phyloP scores from a whole-genome alignment of 1,140 invertebrate genomes.

The Druon quercuslanigerum region DNA sequence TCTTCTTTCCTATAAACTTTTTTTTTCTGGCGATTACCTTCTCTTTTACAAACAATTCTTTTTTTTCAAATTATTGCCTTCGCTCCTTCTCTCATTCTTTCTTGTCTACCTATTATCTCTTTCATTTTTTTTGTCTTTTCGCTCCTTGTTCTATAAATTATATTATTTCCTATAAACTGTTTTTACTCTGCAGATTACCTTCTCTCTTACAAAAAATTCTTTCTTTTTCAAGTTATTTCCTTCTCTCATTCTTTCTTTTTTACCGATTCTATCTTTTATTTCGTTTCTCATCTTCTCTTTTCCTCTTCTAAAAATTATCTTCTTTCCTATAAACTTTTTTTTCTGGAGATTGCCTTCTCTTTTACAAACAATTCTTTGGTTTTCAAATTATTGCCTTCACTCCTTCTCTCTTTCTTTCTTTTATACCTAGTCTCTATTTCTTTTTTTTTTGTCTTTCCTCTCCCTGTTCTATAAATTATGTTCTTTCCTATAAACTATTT shows the following conservation, averaged over 20 bases:
- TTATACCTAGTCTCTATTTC: too few species aligned
- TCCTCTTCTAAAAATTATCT: neutral
- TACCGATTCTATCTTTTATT: constrained; percentile 31
- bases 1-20: too few species aligned
- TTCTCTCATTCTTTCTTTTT: constrained; percentile 6
- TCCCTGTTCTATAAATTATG: neutral
- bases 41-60: constrained; percentile 35
- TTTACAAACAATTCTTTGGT: neutral
- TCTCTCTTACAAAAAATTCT: neutral
- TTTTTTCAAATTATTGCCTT: neutral
- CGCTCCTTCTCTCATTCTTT: constrained; percentile 1
- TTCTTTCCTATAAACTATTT: constrained; percentile 3
- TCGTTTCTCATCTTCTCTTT: neutral
- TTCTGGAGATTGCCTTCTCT: neutral
- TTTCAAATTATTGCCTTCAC: neutral
- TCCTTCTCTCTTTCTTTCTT: neutral
- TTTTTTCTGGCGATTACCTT: neutral
- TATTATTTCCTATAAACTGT: neutral
- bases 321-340: neutral
- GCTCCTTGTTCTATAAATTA: neutral
- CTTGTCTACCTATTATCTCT: constrained; percentile 7
- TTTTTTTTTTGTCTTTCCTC: too few species aligned
- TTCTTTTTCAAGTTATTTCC: neutral
- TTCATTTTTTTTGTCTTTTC: neutral
- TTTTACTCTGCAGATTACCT: constrained; percentile 33